Base-by-base conservation (phyloP, 2,888 invertebrate species). In the Xestia ashworthii region DNA sequence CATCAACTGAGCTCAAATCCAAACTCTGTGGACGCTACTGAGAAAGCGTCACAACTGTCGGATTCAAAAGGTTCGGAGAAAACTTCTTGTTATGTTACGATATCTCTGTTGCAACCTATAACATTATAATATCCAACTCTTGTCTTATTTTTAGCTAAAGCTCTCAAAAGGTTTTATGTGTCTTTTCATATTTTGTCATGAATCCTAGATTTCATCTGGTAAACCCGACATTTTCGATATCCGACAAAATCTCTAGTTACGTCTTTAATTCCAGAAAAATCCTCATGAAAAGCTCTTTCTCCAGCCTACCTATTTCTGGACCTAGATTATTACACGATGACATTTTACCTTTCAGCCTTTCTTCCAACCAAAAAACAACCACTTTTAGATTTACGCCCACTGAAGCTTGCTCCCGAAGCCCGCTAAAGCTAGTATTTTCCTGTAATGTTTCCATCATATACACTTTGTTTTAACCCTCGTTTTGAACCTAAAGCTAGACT, bases 241-340 rank as follows among this genome's bases (percentile, higher is more conserved):
- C 25, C n/a, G 3, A 50, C 3, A 11, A 53, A 14, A 60, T 22
- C 9, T 58, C 2, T 58, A 32, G 16, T 71, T 44, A 71, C 5
- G 14, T 19, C 19, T n/a, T 19, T 16, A 19, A 48, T 58, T 22
- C 19, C n/a, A n/a, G 5, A 22, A 60, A 81, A 81, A 50, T 38
- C 74, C 1, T 9, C 46, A 14, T 14, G 41, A 70, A 11, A 48
- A n/a, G 14, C 68, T 32, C 68, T 48, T n/a, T 16, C 9, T 8
- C 38, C 70, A n/a, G n/a, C 41, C 16, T 12, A n/a, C 46, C 14
- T 58, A 73, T 81, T 81, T 22, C 5, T 38, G 32, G 8, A 44
- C 32, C 16, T 41, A 55, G n/a, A 16, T 22, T 22, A 14, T 44
- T 65, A 65, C 14, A 46, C 25, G 16, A 44, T 16, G n/a, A 53